Base-by-base conservation (phyloP, 2,113 vertebrate genomes). In the Neolamprologus brichardi region DNA sequence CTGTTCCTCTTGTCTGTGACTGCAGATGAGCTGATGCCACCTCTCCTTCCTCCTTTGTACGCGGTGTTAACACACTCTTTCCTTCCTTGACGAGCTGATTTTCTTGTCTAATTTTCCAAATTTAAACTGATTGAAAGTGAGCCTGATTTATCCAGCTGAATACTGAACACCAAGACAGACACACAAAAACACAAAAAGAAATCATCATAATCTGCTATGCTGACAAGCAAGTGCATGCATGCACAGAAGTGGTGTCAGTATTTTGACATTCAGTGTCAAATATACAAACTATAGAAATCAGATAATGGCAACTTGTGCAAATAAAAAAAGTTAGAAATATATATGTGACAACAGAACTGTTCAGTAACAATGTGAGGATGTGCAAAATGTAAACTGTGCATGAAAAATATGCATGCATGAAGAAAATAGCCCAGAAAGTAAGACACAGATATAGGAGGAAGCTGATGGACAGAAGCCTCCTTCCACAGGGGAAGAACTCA, bases 41-140 rank as follows among this genome's bases (percentile, higher is more conserved):
- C 46, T 17, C 86, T 54, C 54, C 93, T 94, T 96, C 94, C 94
- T 95, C 87, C 88, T 81, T 37, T 82, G 8, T 62, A 46, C 28
- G 3, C 4, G 7, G 11, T 52, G 56, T 81, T 15, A 67, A 72
- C n/a, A 13, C 8, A 11, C 8, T 41, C 5, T 49, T 82, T 91
- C 84, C 86, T 87, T 79, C 82, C 84, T 86, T 10, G 2, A 15
- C 49, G 41, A 79, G 17, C 37, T 18, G 1, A 23, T 84, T 58
- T 15, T 37, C 32, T 37, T 67, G 60, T 41, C 77, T 17, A 82
- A 67, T 67, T 39, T 4, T 30, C 28, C 79, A 49, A 51, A 25
- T 12, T 87, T 58, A 52, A 81, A 8, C 1, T 3, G 8, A 67
- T 4, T 54, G 37, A 20, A 44, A 54, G 13, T 11, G 3, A 60